Evolutionary conservation across 2,888 invertebrate genomes (phyloP).

Genomic region (Acrobeloides nanus): DNA sequence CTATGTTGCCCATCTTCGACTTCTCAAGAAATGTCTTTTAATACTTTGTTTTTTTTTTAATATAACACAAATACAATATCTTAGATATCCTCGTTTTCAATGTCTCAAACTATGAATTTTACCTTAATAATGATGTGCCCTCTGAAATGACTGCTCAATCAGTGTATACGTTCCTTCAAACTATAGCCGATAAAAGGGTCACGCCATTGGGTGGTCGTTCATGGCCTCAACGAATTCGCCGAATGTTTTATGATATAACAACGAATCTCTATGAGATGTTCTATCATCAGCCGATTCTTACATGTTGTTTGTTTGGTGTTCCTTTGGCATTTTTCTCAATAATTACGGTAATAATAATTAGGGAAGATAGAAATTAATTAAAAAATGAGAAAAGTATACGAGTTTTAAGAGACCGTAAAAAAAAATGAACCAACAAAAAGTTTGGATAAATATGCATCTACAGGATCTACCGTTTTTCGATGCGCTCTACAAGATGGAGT

Average conservation of each 20-base stretch:
- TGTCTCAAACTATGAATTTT: constrained; percentile 82
- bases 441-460: too few species aligned
- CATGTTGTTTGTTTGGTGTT: constrained; percentile 82
- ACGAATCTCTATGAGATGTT: constrained; percentile 46
- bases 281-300: constrained; percentile 68
- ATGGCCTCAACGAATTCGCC: constrained; percentile 24
- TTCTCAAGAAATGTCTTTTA: too few species aligned
- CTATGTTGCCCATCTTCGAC: too few species aligned
- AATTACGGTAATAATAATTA: too few species aligned
- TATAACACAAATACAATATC: constrained; percentile 51
- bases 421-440: too few species aligned
- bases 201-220: constrained; percentile 28
- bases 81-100: constrained; percentile 83
- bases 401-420: too few species aligned
- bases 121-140: constrained; percentile 73
- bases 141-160: constrained; percentile 65
- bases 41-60: constrained; percentile 9
- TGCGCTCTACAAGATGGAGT: too few species aligned
- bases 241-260: constrained; percentile 67
- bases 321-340: constrained; percentile 85
- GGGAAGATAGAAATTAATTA: too few species aligned
- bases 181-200: constrained; percentile 13
- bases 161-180: constrained; percentile 34
- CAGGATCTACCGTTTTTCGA: too few species aligned
- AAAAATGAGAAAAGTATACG: too few species aligned